These are phyloP conservation scores for Homarus americanus DNA, from an alignment of 1,140 invertebrate genomes.

Conservation along the genomic window DNA sequence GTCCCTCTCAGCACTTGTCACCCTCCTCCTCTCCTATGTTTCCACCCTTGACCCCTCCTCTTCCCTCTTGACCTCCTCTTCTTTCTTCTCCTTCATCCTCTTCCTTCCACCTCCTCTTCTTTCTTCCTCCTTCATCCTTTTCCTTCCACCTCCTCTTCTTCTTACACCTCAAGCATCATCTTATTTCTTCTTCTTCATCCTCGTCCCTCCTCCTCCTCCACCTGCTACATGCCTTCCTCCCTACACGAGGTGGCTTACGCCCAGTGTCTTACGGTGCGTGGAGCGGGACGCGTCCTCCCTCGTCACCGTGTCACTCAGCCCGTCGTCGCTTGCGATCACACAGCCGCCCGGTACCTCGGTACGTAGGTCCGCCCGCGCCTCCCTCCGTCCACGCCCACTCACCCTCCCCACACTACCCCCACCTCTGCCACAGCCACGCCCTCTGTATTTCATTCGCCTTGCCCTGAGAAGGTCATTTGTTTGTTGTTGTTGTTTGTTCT, in stretches of 20 bases:
- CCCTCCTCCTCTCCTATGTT: too few species aligned
- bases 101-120: neutral
- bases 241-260: neutral
- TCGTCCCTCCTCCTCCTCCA: neutral
- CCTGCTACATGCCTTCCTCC: too few species aligned
- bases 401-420: too few species aligned
- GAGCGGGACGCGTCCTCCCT: conserved; percentile 60
- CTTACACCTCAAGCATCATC: too few species aligned
- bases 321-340: conserved; percentile 64
- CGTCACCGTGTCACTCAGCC: conserved; percentile 61
- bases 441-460: neutral
- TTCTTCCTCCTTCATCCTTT: too few species aligned
- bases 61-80: too few species aligned
- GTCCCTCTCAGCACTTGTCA: too few species aligned
- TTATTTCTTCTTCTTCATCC: too few species aligned
- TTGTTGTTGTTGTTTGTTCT: too few species aligned
- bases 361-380: conserved; percentile 34
- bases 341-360: conserved; percentile 58
- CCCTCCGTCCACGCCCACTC: neutral
- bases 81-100: neutral
- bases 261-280: conserved; percentile 38
- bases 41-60: too few species aligned
- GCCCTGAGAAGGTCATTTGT: too few species aligned
- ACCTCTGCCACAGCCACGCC: neutral
- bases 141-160: too few species aligned